Evolutionary conservation across 2,113 vertebrate genomes (phyloP), one percentile per base, ranked within the genome.

Genomic region (Gambusia holbrooki): DNA sequence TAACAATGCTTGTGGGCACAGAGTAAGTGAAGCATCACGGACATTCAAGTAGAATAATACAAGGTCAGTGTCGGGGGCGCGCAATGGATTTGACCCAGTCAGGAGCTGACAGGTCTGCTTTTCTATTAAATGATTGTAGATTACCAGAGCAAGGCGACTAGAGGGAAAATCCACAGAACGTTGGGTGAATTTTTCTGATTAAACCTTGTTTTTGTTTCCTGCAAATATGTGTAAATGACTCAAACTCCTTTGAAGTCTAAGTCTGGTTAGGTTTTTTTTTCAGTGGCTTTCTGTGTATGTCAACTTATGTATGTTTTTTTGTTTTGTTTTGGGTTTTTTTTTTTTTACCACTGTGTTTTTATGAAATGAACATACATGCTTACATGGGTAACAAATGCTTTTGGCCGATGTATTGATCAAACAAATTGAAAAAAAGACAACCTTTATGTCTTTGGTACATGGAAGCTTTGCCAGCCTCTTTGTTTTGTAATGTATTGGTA

Each of bases 401-500:
- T 58, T 70, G 40, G 73, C 78, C 69, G 58, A 80, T 81, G 88
- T 87, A 81, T 70, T 71, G 62, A 83, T 84, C 42, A 81, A 69
- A 70, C 69, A 62, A 87, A 30, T 40, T 42, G n/a, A 60, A 78
- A 37, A 79, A 79, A 79, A 79, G 30, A 65, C 29, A 61, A 62
- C 68, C 74, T 77, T 72, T 81, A 80, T 89, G 77, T 90, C 68
- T 81, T 60, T 68, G 74, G 65, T 84, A 78, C 84, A 79, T 77
- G 71, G 72, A 85, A 85, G 73, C 85, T 85, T 88, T 71, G 84
- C 81, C 80, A 82, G 69, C 89, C 77, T 87, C 76, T 85, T 84
- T 82, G 86, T 92, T 91, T 90, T 88, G 90, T 93, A 90, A 86
- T 27, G 89, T 92, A 90, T 86, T 75, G 71, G 89, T 93, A 89